Evolutionary conservation across 2,113 vertebrate genomes (phyloP), one percentile per base, ranked within the genome.

Genomic region (Serinus canaria): DNA sequence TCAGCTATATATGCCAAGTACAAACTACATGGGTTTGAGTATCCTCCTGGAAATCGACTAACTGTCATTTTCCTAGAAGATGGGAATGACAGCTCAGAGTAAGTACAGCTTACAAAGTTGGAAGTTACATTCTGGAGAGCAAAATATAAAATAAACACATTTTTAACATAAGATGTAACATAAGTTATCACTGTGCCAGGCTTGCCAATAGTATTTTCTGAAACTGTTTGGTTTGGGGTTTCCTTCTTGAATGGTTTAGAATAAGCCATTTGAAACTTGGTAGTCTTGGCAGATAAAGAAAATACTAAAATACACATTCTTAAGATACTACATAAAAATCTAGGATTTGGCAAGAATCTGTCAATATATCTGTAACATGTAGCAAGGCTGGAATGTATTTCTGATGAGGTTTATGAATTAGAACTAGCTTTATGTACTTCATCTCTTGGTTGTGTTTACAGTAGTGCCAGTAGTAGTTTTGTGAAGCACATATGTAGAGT

Each of bases 1-100:
- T 99, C 99, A n/a, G 98, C 99, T 6, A 98, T 99, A 87, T 99
- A 99, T 79, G 99, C 99, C 94, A 99, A 99, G 86, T 98, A 99
- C 86, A 99, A 99, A 84, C 97, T 99, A 22, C 98, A 99, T 2
- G 99, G 99, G 9, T 99, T 99, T 97, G 99, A 99, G 83, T 99
- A 99, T 94, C 99, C 99, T n/a, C 99, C 99, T 62, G 99, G 99
- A 66, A 99, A 99, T 97, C 97, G 98, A 21, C 97, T 99, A 63
- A 98, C 96, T 16, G 98, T 99, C 23, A 94, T 96, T 87, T 99
- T 98, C 91, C 91, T 99, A 28, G 99, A 99, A 25, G 99, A 99
- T 53, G 99, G 99, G 62, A 99, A 98, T 68, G 99, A 99, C 85
- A 98, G 98, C 56, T 97, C 98, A 93, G 99, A 99, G 99, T 99